Percentiles rank a stretch among this genome's conserved stretches.
phyloP scores from a whole-genome alignment of 1,140 invertebrate species.

The Drosophila asahinai region DNA sequence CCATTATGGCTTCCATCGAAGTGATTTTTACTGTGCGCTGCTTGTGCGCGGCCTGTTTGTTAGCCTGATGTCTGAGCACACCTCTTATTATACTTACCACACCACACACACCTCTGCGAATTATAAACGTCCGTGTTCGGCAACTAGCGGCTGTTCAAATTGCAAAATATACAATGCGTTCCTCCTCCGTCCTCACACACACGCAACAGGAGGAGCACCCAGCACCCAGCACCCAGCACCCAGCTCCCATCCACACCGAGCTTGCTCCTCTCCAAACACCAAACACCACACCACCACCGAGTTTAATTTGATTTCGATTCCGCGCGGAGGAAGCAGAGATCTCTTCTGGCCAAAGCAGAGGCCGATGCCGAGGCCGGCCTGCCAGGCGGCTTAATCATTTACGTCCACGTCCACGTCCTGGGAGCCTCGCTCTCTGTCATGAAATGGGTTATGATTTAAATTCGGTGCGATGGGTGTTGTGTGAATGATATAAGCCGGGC shows the following conservation, averaged over 20 bases:
- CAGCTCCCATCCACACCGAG: slow-evolving; percentile 7
- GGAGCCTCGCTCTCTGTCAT: slow-evolving; percentile 1
- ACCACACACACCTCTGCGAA: slow-evolving; percentile 56
- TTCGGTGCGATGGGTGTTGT: slow-evolving; percentile 22
- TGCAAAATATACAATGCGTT: slow-evolving; percentile 83
- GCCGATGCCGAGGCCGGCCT: slow-evolving; percentile 32
- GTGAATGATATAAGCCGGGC: slow-evolving; percentile 63
- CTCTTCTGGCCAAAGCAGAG: background rate
- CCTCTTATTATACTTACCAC: slow-evolving; percentile 79
- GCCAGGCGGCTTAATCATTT: slow-evolving; percentile 58
- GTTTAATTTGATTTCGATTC: slow-evolving; percentile 82
- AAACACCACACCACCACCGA: slow-evolving; percentile 69
- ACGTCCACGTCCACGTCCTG: slow-evolving; percentile 17
- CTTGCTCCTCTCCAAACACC: slow-evolving; percentile 12
- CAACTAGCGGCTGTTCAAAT: slow-evolving; percentile 80
- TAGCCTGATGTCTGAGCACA: slow-evolving; percentile 80
- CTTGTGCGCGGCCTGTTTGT: slow-evolving; percentile 79
- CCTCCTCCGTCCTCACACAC: slow-evolving; percentile 68
- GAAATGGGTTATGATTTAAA: slow-evolving; percentile 43
- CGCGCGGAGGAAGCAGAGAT: slow-evolving; percentile 57
- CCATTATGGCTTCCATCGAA: slow-evolving; percentile 82
- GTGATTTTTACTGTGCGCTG: slow-evolving; percentile 77
- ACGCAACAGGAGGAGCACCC: slow-evolving; percentile 59
- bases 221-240: slow-evolving; percentile 5
- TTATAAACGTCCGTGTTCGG: slow-evolving; percentile 77